Base-by-base conservation (phyloP, 2,888 invertebrate genomes). In the Plusia festucae region DNA sequence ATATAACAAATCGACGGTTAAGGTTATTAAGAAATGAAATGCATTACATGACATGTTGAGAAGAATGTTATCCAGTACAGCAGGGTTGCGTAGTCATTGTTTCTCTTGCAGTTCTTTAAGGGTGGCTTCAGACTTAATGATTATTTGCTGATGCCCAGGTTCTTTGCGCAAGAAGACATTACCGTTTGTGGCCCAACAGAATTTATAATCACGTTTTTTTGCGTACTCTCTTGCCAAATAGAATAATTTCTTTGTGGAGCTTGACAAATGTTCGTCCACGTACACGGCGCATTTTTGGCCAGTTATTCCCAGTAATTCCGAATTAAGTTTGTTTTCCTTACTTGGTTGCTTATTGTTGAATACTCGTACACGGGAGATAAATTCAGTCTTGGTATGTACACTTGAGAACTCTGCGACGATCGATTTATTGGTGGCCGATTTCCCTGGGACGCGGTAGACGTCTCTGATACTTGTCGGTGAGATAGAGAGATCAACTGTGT, bases 331-430 rank as follows among this genome's bases (percentile, higher is more conserved):
- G 1, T 30, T 49, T 0, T 57, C 57, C 11, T 49, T 57, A 49
- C 15, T 57, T 49, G 57, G 49, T 7, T 49, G 46, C 8, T 57
- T 57, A 49, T 46, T 57, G 2, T 57, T 57, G 30, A 57, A 57
- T 0, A 5, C 27, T 15, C 57, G 27, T 13, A 57, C 27, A 49
- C 46, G 13, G 1, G 49, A 30, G 0, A 57, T 49, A 2, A 57
- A 13, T 13, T 49, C 49, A 18, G 49, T 6, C 18, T 49, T 49
- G 7, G 4, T 30, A 7, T 49, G 30, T 0, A 56, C 44, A 27
- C 56, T 56, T n/a, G 56, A 16, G 16, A 56, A 56, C 16, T 56
- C 56, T 3, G 56, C 56, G n/a, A 56, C 44, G 15, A 56, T 56
- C 11, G 56, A 0, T 46, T 27, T 24, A 24, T 57, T 57, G n/a